Conservation (phyloP, 2,888 invertebrate genomes). For the Drosophila tripunctata region DNA sequence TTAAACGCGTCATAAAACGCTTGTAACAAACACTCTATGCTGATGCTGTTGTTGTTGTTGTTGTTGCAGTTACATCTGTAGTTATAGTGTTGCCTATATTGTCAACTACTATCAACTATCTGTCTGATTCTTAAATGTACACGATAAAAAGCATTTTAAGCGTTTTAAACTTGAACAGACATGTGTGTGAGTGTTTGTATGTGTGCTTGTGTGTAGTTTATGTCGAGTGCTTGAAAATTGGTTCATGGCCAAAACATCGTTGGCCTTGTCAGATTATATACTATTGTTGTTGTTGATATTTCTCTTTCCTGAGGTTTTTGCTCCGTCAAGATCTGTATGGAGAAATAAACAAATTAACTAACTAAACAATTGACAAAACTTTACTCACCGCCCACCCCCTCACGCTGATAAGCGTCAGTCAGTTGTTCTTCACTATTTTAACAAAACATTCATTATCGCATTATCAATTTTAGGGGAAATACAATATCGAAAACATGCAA, state of each 20-base stretch:
- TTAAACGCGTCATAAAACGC: constrained; percentile 6
- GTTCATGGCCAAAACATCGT: constrained; percentile 59
- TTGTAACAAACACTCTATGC: not conserved
- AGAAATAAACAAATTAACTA: constrained; percentile 33
- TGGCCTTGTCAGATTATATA: constrained; percentile 48
- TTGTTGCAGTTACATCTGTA: not conserved
- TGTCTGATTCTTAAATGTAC: not conserved
- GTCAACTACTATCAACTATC: not conserved
- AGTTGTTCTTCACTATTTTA: no score
- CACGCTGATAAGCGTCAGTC: constrained; percentile 25
- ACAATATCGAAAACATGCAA: no score
- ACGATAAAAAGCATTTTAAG: not conserved
- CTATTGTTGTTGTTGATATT: constrained; percentile 24
- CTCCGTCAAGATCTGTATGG: constrained; percentile 29
- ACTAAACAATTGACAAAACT: constrained; percentile 28
- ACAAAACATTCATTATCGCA: no score
- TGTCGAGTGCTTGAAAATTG: constrained; percentile 48
- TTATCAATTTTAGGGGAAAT: no score
- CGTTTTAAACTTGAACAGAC: not conserved
- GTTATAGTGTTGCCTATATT: not conserved
- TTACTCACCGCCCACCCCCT: constrained; percentile 9
- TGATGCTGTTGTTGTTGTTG: not conserved
- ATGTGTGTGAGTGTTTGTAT: not conserved
- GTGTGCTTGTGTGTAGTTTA: constrained; percentile 15
- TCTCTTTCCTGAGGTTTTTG: constrained; percentile 29